Base-by-base conservation (phyloP, 2,888 invertebrate species). In the Panorpa germanica region DNA sequence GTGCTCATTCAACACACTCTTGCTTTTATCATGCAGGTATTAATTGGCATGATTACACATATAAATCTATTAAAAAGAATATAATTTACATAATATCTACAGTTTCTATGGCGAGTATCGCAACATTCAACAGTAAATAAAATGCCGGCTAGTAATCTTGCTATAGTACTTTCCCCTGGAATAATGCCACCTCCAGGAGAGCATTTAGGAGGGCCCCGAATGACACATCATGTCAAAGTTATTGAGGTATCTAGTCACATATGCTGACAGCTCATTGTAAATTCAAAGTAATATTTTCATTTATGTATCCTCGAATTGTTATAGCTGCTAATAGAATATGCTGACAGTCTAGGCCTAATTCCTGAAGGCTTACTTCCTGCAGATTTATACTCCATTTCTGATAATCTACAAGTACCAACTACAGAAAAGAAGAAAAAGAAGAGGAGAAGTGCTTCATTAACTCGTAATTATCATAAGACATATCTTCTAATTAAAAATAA, bases 141-240 rank as follows among this genome's bases (percentile, higher is more conserved):
- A 50, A 91, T 91, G 90, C 70, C 74, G 41, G 57, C 70, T 1
- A 70, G 71, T 29, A 90, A 90, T 55, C 57, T 90, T 37, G 77
- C 88, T 2, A 76, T 85, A 39, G 75, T 88, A 16, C 59, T 90
- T 48, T 74, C 82, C 1, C 88, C 88, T 1, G 82, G 82, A 45
- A 61, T 90, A 29, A 78, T 90, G 73, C 83, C 83, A 0, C 54
- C 74, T 8, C 70, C 71, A 29, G n/a, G n/a, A n/a, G 70, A 72
- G 36, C 63, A 70, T 12, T 63, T 66, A n/a, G 62, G 71, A 25
- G 57, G 67, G 37, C 59, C 65, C 37, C 56, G 75, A 39, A 54
- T 76, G 32, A 68, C 67, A 30, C 68, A 71, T 43, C 74, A 75
- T 52, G 66, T 76, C 18, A 63, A 68, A 46, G 61, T 78, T 43